Evolutionary conservation across 92 coral and sea anemone species (phyloP).

Genomic region (Bergia sp.): DNA sequence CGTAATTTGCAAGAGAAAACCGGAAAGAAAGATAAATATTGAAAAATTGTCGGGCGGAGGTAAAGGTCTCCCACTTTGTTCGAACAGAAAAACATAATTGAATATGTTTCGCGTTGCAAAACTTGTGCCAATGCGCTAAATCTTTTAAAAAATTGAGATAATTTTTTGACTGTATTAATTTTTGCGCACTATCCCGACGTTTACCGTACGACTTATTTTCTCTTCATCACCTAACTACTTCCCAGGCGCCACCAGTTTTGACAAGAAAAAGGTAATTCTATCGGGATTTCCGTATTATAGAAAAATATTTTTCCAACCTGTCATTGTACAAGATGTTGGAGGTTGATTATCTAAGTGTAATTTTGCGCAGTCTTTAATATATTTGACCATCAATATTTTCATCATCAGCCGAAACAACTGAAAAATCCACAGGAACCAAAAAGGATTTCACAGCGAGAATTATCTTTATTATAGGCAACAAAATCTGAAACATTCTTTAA

Average conservation of each 20-base stretch:
- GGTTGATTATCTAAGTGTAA: neutral
- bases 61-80: neutral
- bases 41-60: neutral
- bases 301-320: conserved; percentile 3
- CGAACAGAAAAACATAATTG: neutral
- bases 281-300: conserved; percentile 27
- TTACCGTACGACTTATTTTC: neutral
- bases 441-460: neutral
- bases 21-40: conserved; percentile 19
- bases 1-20: neutral
- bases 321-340: neutral
- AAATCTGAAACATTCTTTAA: neutral
- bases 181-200: neutral
- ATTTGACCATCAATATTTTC: neutral
- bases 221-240: neutral
- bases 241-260: conserved; percentile 2
- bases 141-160: neutral
- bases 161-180: neutral
- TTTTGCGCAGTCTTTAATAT: neutral
- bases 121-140: neutral
- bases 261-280: neutral
- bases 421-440: neutral
- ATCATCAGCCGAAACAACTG: neutral
- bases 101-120: neutral
- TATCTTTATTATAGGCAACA: neutral